Evolutionary conservation across 2,888 invertebrate species (phyloP), one percentile per base, ranked within the genome.

Genomic region (Drosophila anceps): DNA sequence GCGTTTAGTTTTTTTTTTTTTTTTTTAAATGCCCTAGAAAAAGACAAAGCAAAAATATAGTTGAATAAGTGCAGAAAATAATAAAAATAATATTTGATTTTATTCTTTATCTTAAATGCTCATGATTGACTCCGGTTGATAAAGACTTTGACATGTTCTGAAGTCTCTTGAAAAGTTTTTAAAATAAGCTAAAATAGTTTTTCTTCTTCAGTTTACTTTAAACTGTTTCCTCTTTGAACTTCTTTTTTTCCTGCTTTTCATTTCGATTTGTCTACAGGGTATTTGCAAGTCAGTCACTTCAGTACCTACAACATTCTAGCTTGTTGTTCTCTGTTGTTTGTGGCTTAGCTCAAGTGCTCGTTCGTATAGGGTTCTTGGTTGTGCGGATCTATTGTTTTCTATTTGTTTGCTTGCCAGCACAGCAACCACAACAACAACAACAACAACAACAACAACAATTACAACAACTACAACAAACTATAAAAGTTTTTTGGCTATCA

Each of bases 341-440:
- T 66, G 64, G 66, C 39, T 75, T 74, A 62, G 68, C 48, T 67
- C 43, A 66, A 67, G 60, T 61, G 67, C 60, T 57, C 65, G 31
- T 58, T 46, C 48, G 58, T 39, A 37, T 66, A 54, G 63, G 46
- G 53, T 44, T 65, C 53, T 53, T 46, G 60, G 55, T n/a, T 69
- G 59, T 65, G 59, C 24, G 31, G 33, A 37, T 44, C 69, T 57
- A 71, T 81, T 86, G 84, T 84, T 66, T 66, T 66, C 43, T 48
- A 61, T 54, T 74, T 66, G 69, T 69, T 69, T 69, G 77, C 57
- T 50, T 65, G 35, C 18, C 31, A 50, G 57, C 64, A 60, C 65
- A 65, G 35, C 41, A 67, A 50, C 57, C 50, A 55, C 29, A 43
- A 48, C 29, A 37, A 39, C 27, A 35, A 15, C 13, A 46, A 35